Percentiles rank a stretch among this genome's conserved stretches.
phyloP scores from a whole-genome alignment of 2,888 invertebrate genomes.

The Punctoribates punctum region DNA sequence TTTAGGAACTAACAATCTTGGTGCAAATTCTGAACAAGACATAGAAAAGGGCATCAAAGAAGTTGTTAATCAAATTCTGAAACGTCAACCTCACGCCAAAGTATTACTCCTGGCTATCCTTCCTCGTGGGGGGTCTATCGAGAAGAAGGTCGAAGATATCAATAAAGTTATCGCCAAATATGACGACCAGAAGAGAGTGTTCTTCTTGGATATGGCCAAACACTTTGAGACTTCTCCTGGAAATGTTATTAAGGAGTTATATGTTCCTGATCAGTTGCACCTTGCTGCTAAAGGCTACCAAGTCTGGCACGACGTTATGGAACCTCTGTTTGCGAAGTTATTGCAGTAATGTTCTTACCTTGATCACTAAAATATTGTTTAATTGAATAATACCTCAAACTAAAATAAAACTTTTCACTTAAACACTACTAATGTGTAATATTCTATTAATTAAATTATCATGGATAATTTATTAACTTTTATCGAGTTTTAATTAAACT shows the following conservation, averaged over 20 bases:
- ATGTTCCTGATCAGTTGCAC: conserved; percentile 11
- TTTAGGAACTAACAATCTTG: conserved; percentile 8
- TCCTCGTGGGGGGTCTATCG: neutral
- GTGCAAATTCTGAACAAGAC: neutral
- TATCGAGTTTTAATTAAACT: too few species aligned
- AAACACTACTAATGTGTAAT: too few species aligned
- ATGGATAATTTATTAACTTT: too few species aligned
- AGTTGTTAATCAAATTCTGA: conserved; percentile 1
- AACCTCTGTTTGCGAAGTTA: conserved; percentile 25
- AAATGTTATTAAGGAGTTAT: too few species aligned
- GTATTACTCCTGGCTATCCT: conserved; percentile 19
- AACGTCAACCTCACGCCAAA: neutral
- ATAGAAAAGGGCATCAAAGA: conserved; percentile 28
- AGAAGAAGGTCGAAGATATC: neutral
- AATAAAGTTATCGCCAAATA: conserved; percentile 8
- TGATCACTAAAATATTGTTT: too few species aligned
- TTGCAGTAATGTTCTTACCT: too few species aligned
- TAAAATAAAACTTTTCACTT: too few species aligned
- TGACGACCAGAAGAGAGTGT: conserved; percentile 26
- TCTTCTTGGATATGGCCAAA: conserved; percentile 15
- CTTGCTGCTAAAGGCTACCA: conserved; percentile 26
- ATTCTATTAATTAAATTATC: too few species aligned
- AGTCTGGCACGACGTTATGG: conserved; percentile 36
- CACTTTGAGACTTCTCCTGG: neutral
- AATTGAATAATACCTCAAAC: too few species aligned